Evolutionary conservation across 1,140 invertebrate species (phyloP), one percentile per base, ranked within the genome.

Genomic region (Saccostrea glomerata): DNA sequence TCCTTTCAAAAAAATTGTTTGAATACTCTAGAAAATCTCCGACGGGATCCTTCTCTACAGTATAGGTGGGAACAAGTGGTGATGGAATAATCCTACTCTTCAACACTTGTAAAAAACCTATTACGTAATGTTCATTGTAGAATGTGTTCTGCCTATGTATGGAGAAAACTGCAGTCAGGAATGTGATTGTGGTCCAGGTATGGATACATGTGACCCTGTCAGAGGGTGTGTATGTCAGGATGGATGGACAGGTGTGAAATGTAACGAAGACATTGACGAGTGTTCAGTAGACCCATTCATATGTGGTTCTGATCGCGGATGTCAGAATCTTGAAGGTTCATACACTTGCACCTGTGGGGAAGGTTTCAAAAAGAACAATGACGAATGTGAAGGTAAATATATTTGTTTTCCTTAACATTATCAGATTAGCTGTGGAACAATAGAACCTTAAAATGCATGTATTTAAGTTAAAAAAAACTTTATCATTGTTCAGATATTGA

Each of bases 141-240:
- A n/a, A 30, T 92, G 92, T 84, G 88, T 89, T 40, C 36, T 77
- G 11, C 86, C 85, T 23, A 70, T 86, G 17, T 92, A 87, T 47
- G 92, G 92, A 9, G 23, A 30, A n/a, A 89, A 89, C 63, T 93
- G 92, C 88, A 82, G 60, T 5, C 89, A 90, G 20, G 30, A 30
- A 0, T 93, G 92, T 88, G 25, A 89, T 36, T 93, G 92, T 85
- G 89, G 90, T 3, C 56, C 25, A 3, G 89, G 90, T 23, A 85
- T 88, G 23, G 54, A 73, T 2, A 17, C 70, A 0, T 93, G 92
- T 89, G 85, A 92, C 77, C n/a, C 82, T 5, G 54, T 89, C 12
- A 84, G n/a, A 3, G 92, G 92, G 1, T 93, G 92, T 89, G 89
- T 92, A 6, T 93, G 92, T 89, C 87, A 86, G 25, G 47, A 84